Conservation (phyloP, 2,797 vertebrate genomes). For the Anguilla pacifica region DNA sequence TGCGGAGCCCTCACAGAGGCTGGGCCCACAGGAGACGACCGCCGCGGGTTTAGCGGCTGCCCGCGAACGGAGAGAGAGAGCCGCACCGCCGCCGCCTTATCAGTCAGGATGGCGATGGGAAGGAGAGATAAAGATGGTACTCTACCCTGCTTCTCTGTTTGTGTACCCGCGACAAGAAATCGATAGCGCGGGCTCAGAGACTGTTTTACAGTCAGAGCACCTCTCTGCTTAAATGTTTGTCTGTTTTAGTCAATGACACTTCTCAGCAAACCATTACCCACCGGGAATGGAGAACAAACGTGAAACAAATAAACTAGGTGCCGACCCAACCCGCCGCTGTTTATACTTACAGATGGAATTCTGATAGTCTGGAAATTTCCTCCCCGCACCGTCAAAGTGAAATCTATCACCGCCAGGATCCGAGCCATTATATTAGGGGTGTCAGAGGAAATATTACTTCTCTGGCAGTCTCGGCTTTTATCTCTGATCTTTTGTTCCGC, state of each 20-base stretch:
- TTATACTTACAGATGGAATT: constrained; percentile 70
- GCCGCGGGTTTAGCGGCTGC: constrained; percentile 54
- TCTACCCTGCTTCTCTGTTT: constrained; percentile 67
- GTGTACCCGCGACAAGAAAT: constrained; percentile 75
- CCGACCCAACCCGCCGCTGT: constrained; percentile 61
- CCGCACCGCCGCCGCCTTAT: constrained; percentile 54
- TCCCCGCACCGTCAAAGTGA: constrained; percentile 61
- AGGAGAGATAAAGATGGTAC: constrained; percentile 70
- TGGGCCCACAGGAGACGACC: constrained; percentile 57
- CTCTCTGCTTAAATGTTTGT: constrained; percentile 76
- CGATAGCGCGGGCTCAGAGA: constrained; percentile 67
- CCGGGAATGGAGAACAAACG: constrained; percentile 66
- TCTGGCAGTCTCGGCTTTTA: constrained; percentile 55
- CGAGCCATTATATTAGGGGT: constrained; percentile 68
- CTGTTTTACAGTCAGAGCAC: constrained; percentile 76
- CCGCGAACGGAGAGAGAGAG: constrained; percentile 39
- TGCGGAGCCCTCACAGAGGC: constrained; percentile 44
- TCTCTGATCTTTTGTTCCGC: constrained; percentile 70
- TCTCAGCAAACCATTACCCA: constrained; percentile 72
- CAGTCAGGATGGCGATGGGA: constrained; percentile 69
- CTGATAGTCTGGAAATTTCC: constrained; percentile 67
- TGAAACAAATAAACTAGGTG: constrained; percentile 74
- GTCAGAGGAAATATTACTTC: constrained; percentile 71
- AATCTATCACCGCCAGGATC: constrained; percentile 68
- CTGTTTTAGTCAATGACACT: constrained; percentile 80